Percentiles rank a stretch among this genome's conserved stretches.
phyloP scores from a whole-genome alignment of 2,888 invertebrate genomes.

The Osmoderma eremita region DNA sequence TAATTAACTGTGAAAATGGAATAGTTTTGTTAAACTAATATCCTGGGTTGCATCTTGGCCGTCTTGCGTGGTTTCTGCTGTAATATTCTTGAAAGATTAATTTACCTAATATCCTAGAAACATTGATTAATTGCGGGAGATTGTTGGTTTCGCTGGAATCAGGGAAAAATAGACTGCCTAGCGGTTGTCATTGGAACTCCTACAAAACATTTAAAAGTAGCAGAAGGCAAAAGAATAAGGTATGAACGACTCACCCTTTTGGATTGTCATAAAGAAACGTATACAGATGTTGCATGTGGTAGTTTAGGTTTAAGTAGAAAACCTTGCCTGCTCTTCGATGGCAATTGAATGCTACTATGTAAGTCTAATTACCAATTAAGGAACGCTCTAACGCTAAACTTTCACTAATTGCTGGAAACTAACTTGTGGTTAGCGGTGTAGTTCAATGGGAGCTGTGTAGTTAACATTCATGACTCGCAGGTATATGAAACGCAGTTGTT shows the following conservation, averaged over 20 bases:
- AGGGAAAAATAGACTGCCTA: too few species aligned
- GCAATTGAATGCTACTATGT: constrained; percentile 1
- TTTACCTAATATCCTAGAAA: too few species aligned
- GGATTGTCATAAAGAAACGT: too few species aligned
- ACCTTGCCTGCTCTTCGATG: background rate
- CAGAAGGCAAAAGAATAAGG: too few species aligned
- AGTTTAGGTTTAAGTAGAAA: too few species aligned
- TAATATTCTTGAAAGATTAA: too few species aligned
- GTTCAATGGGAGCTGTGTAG: background rate
- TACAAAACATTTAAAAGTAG: too few species aligned
- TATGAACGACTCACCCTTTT: too few species aligned
- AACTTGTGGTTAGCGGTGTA: constrained; percentile 1
- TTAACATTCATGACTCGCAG: constrained; percentile 11
- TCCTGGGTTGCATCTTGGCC: background rate
- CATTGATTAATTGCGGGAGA: too few species aligned
- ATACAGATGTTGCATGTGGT: too few species aligned
- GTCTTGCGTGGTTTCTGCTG: background rate
- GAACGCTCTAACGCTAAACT: constrained; percentile 5
- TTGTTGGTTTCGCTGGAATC: too few species aligned
- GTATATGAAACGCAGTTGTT: background rate
- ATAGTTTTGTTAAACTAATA: constrained; percentile 18
- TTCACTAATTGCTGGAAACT: constrained; percentile 7
- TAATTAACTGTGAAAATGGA: constrained; percentile 26
- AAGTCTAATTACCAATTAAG: constrained; percentile 7
- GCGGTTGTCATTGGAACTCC: too few species aligned